Evolutionary conservation across 2,888 invertebrate genomes (phyloP).

Genomic region (Sipunculus nudus): DNA sequence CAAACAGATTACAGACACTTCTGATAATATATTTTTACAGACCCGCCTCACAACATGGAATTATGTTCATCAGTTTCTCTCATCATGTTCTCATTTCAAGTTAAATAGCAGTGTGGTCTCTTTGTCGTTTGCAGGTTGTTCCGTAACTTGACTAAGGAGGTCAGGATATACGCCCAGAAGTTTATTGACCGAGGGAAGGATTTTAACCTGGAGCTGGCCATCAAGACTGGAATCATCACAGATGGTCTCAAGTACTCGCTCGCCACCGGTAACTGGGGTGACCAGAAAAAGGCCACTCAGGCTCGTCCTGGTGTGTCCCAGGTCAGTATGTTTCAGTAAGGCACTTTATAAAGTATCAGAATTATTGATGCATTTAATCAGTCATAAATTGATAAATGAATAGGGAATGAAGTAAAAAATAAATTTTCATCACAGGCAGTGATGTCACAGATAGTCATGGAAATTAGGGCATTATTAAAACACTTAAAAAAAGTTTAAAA

Average conservation of each 20-base stretch:
- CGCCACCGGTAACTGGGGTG: slow-evolving; percentile 99
- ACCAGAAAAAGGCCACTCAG: slow-evolving; percentile 99
- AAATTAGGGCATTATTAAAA: too few relatives aligned
- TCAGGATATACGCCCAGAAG: slow-evolving; percentile 96
- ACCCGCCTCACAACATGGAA: too few relatives aligned
- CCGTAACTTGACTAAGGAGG: slow-evolving; percentile 95
- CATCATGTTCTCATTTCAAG: too few relatives aligned
- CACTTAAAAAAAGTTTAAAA: too few relatives aligned
- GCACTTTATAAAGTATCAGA: too few relatives aligned
- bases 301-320: slow-evolving; percentile 96
- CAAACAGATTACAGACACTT: too few relatives aligned
- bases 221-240: slow-evolving; percentile 97
- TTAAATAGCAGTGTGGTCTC: too few relatives aligned
- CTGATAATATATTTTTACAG: too few relatives aligned
- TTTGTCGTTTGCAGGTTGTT: slow-evolving; percentile 76
- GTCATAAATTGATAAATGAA: neutral
- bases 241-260: slow-evolving; percentile 97
- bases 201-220: slow-evolving; percentile 94
- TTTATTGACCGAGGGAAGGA: slow-evolving; percentile 99
- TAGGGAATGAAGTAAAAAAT: neutral
- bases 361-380: neutral
- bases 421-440: too few relatives aligned
- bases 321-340: slow-evolving; percentile 67
- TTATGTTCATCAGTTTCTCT: too few relatives aligned
- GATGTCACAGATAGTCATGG: too few relatives aligned